Conservation (phyloP, 2,888 invertebrate genomes). For the Hydropsyche betteni region DNA sequence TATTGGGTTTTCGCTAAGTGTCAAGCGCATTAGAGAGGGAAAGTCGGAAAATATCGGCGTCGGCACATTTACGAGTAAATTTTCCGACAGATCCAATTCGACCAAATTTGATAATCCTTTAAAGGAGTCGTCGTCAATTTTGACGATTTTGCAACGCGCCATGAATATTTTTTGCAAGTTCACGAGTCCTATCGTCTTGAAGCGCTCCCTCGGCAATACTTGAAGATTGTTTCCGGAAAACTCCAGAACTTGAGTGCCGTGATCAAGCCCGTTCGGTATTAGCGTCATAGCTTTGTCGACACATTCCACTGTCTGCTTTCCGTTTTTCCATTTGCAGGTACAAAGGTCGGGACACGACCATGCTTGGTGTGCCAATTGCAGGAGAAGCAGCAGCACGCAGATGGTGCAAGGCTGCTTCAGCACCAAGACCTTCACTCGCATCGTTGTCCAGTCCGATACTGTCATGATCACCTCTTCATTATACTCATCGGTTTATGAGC, state of each 20-base stretch:
- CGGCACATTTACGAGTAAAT: slow-evolving; percentile 80
- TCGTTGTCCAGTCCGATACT: slow-evolving; percentile 8
- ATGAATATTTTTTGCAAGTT: slow-evolving; percentile 89
- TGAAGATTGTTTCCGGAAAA: slow-evolving; percentile 85
- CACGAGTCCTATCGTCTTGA: slow-evolving; percentile 79
- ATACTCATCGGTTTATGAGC: not conserved
- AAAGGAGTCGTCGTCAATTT: slow-evolving; percentile 83
- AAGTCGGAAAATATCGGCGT: slow-evolving; percentile 81
- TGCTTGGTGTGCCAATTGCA: slow-evolving; percentile 53
- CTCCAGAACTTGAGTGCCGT: slow-evolving; percentile 87
- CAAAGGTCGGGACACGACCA: slow-evolving; percentile 80
- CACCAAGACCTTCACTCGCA: not conserved
- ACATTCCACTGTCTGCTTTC: slow-evolving; percentile 91
- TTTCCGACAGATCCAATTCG: slow-evolving; percentile 86
- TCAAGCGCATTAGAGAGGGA: slow-evolving; percentile 83
- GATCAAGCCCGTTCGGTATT: slow-evolving; percentile 82
- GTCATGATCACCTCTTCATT: slow-evolving; percentile 13
- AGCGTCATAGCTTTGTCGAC: slow-evolving; percentile 78
- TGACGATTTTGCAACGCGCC: slow-evolving; percentile 78
- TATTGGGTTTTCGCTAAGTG: slow-evolving; percentile 84
- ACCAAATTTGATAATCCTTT: slow-evolving; percentile 86
- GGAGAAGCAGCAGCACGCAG: slow-evolving; percentile 44
- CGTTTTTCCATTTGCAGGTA: slow-evolving; percentile 91
- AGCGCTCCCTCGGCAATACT: slow-evolving; percentile 79
- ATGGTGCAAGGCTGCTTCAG: slow-evolving; percentile 27